Base-by-base conservation (phyloP, 2,797 vertebrate species). In the Sebastes cheni region DNA sequence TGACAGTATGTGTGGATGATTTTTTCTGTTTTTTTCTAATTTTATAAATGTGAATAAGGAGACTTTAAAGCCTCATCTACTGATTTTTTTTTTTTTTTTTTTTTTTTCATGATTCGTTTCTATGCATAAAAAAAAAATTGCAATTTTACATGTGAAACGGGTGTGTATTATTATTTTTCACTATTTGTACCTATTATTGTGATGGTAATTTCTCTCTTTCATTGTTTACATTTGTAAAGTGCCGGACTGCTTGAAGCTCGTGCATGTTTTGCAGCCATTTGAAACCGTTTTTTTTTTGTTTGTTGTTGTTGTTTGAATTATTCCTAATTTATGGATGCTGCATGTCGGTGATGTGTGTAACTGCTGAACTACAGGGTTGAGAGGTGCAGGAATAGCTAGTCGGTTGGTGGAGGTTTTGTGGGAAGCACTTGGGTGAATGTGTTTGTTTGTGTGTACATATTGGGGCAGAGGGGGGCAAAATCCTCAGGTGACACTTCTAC, bases 241-340 rank as follows among this genome's bases (percentile, higher is more conserved):
- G 84, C 73, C 82, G 67, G 82, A 86, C 82, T 81, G 89, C 86
- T 92, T 72, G 62, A 92, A 89, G 88, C 90, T 88, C 59, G 12
- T 91, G 93, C 93, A 94, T 95, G 93, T 91, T 89, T 83, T 84
- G 80, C 90, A 86, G 90, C 81, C 73, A 79, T 91, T 85, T 85
- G 39, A 77, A 86, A 87, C 36, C 32, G 30, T 85, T 77, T 9
- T 75, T 75, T 32, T 34, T 42, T 42, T 56, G 29, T 36, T 61
- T 46, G 36, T 46, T 46, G 36, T 46, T 68, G 77, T 84, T 90
- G 64, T 89, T 86, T 82, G 67, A 83, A 72, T 91, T 88, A 56
- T 81, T 93, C 82, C 89, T 91, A 81, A 93, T 93, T 93, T 93
- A 92, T 93, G 88, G 83, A 89, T 68, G 79, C 85, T 93, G 93